Evolutionary conservation across 1,140 invertebrate genomes (phyloP), one percentile per base, ranked within the genome.

Genomic region (Hyphantria cunea): DNA sequence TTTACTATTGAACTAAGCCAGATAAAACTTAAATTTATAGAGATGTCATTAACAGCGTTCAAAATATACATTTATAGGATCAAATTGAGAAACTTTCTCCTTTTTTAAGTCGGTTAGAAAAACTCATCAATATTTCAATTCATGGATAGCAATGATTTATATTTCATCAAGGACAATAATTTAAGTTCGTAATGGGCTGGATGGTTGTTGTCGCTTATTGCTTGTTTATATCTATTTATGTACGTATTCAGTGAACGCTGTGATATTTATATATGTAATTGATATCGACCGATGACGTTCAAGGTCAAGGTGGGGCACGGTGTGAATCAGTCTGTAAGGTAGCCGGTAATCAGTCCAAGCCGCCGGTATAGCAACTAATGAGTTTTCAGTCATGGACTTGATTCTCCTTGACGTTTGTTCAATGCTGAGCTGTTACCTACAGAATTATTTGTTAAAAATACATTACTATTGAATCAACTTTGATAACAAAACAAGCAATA

Each of bases 291-390:
- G 59, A 72, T 72, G 69, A 70, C 66, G 64, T 67, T 33, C 72
- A 86, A 88, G 84, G 84, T 78, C 78, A 83, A 76, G 72, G 71
- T 68, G 67, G 76, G 68, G 63, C 42, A 74, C 49, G 49, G 48
- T 45, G 63, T 72, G 66, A 64, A 67, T 68, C 52, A 58, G 64
- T 69, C 64, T 62, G 47, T 41, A 59, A 66, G 68, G 66, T 72
- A 52, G 58, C 59, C 61, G 13, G 66, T 70, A 62, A 69, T 73
- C 48, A 63, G 63, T 66, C 60, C 62, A 53, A 14, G 58, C 37
- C 34, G 58, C 41, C 54, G 37, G 55, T 49, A 63, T 45, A 55
- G 68, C 41, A 54, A 55, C 45, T 68, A 74, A 74, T 74, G 64
- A 60, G 54, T 14, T 14, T 37, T 60, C 45, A 42, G 31, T 64